Base-by-base conservation (phyloP, 2,888 invertebrate species). In the Eutolmus rufibarbis region DNA sequence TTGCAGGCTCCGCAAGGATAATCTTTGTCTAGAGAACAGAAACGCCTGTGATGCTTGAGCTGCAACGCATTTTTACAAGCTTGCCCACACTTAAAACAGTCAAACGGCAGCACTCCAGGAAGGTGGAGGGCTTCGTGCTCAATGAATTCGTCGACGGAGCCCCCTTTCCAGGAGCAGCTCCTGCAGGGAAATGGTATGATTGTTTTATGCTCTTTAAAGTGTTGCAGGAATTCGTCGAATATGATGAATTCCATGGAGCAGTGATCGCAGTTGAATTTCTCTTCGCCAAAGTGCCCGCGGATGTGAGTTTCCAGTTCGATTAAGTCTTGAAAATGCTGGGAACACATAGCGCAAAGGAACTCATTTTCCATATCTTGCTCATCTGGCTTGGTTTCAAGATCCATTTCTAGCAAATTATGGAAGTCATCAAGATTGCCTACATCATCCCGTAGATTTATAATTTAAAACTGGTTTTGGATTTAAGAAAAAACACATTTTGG, bases 51-150 rank as follows among this genome's bases (percentile, higher is more conserved):
- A 9, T 19, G 4, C 19, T 31, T n/a, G 19, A 88, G 19, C 43
- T 81, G 66, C 4, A 19, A 5, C 7, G 1, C 0, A 7, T 28
- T 46, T 84, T 28, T 34, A 37, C 82, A 88, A 16, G 77, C 28
- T 87, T 84, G 4, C 2, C 87, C 78, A 87, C 87, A 88, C 28
- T 77, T 66, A 28, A 56, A 77, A 40, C 88, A 88, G 74, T 88
- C 87, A 28, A 84, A 87, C 12, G 74, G 14, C 9, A 78, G 9
- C 31, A 12, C 9, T 12, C 28, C 74, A 66, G 37, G 23, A 2
- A 57, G n/a, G 77, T 88, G 88, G 3, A 5, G 28, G 28, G 5
- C 4, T 51, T 87, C 87, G 51, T 88, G 88, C 46, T 86, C 84
- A 1, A 78, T 16, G 28, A 87, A 87, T n/a, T 23, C 43, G 12